Evolutionary conservation across 1,140 invertebrate species (phyloP).

Genomic region (Solen grandis): DNA sequence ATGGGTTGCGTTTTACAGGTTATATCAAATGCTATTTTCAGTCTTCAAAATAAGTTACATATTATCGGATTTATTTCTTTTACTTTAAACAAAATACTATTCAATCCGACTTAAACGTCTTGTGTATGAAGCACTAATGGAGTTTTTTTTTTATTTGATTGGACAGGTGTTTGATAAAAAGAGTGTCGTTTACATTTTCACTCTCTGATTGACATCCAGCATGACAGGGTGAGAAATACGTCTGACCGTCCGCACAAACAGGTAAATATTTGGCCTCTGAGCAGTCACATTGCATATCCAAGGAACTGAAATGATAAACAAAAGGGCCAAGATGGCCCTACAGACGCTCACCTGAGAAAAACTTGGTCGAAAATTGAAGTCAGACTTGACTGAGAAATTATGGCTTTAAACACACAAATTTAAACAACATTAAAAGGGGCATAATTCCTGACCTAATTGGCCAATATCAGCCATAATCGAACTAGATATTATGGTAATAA

Average conservation of each 20-base stretch:
- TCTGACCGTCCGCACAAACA: slow-evolving; percentile 28
- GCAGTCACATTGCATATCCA: slow-evolving; percentile 9
- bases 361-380: not conserved
- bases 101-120: no score
- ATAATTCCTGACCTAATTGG: not conserved
- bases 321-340: no score
- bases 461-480: not conserved
- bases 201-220: slow-evolving; percentile 29
- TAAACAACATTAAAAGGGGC: not conserved
- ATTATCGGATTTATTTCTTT: not conserved
- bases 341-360: no score
- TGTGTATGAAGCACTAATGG: not conserved
- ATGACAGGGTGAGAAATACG: slow-evolving; percentile 49
- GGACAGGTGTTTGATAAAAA: not conserved
- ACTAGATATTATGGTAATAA: no score
- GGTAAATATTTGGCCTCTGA: slow-evolving; percentile 5
- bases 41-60: not conserved
- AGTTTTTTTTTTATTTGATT: not conserved
- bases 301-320: not conserved
- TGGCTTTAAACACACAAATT: not conserved
- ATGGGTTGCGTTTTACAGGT: not conserved
- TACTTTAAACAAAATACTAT: not conserved
- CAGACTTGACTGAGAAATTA: not conserved
- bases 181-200: not conserved
- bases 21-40: not conserved